Evolutionary conservation across 2,888 invertebrate genomes (phyloP).

Genomic region (Phyto melanocephala): DNA sequence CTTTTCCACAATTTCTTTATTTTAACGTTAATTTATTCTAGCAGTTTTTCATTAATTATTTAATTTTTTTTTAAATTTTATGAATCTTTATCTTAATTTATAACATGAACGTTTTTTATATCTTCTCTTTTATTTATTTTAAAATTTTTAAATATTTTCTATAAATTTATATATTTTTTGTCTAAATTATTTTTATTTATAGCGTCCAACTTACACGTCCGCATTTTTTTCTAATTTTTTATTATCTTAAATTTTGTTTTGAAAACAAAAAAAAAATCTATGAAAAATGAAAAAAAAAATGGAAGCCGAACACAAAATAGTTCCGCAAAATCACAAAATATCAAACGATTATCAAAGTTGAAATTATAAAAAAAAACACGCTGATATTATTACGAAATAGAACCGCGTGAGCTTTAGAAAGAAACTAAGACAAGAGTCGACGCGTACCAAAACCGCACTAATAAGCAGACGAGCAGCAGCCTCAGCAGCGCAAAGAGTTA

Average conservation of each 20-base stretch:
- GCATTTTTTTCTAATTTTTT: slow-evolving; percentile 40
- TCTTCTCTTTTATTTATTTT: too few species aligned
- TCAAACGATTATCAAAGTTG: background rate
- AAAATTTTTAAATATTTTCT: too few species aligned
- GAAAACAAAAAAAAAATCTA: background rate
- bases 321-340: slow-evolving; percentile 8
- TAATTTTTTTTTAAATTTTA: too few species aligned
- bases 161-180: background rate
- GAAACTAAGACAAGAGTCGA: slow-evolving; percentile 60
- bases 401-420: slow-evolving; percentile 56
- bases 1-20: too few species aligned
- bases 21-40: too few species aligned
- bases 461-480: slow-evolving; percentile 65
- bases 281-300: background rate
- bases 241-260: background rate
- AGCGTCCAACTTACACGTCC: slow-evolving; percentile 59
- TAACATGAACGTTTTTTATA: too few species aligned
- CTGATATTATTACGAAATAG: slow-evolving; percentile 38
- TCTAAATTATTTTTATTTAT: background rate
- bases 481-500: slow-evolving; percentile 62
- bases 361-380: slow-evolving; percentile 11
- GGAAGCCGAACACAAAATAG: background rate
- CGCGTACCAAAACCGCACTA: slow-evolving; percentile 64
- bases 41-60: too few species aligned
- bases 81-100: too few species aligned